phyloP scores from a whole-genome alignment of 1,140 invertebrate species.

The Drosophila chauvacae region DNA sequence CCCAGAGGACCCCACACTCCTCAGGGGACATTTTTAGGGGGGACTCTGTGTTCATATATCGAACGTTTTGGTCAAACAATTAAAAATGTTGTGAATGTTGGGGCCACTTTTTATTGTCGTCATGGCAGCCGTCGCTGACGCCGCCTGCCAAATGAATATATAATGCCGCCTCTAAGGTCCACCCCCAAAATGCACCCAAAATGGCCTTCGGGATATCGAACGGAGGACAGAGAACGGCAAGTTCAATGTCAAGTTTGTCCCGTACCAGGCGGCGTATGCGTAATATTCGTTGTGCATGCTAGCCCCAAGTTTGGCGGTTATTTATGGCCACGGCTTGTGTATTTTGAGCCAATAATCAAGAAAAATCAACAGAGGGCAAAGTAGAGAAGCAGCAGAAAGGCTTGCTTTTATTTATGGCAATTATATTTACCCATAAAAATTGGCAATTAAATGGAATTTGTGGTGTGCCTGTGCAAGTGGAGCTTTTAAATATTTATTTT shows the following conservation, averaged over 20 bases:
- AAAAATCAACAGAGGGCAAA: conserved; percentile 40
- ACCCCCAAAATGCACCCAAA: conserved; percentile 9
- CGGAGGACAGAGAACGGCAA: conserved; percentile 27
- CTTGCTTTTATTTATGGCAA: conserved; percentile 67
- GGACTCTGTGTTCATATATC: conserved; percentile 22
- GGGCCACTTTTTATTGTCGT: conserved; percentile 72
- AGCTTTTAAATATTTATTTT: conserved; percentile 11
- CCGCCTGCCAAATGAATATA: conserved; percentile 71
- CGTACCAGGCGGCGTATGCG: conserved; percentile 61
- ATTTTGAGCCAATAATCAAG: conserved; percentile 59
- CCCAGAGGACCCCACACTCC: neutral
- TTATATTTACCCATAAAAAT: conserved; percentile 37
- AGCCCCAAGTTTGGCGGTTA: conserved; percentile 35
- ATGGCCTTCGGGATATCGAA: conserved; percentile 64
- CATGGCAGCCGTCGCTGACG: conserved; percentile 34
- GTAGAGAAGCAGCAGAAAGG: conserved; percentile 10
- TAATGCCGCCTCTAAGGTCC: conserved; percentile 42
- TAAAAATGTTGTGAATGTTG: conserved; percentile 60
- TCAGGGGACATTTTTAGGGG: conserved; percentile 4
- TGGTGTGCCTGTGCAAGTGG: neutral
- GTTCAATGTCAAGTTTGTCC: conserved; percentile 68
- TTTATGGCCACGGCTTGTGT: conserved; percentile 53
- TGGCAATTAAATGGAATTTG: conserved; percentile 39
- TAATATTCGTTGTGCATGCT: conserved; percentile 41
- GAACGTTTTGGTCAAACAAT: conserved; percentile 65